Percentiles rank a stretch among this genome's conserved stretches.
These are phyloP conservation scores for Leptopterna dolabrata DNA, from an alignment of 2,888 invertebrate genomes.

Conservation along the genomic window DNA sequence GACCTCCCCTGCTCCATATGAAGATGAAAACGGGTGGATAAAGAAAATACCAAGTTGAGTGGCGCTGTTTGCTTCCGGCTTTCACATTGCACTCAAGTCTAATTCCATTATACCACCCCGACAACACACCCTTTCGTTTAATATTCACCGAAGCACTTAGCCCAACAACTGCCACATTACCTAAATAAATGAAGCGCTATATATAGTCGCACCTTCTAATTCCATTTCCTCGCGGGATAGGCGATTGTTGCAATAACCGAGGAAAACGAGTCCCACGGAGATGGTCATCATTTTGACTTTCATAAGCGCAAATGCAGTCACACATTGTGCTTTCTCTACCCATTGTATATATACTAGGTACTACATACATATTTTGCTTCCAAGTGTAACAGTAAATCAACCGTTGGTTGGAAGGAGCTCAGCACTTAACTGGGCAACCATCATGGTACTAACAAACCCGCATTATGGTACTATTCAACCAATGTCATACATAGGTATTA, in stretches of 20 bases:
- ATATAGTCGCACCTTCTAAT: not conserved
- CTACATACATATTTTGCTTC: too few species aligned
- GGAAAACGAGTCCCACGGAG: not conserved
- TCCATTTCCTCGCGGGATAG: not conserved
- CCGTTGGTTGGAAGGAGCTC: too few species aligned
- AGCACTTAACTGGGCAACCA: too few species aligned
- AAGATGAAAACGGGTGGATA: not conserved
- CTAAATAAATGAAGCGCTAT: not conserved
- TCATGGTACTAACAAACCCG: too few species aligned
- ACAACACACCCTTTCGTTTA: not conserved
- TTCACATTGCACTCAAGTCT: not conserved
- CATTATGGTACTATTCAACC: too few species aligned
- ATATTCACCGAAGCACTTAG: constrained; percentile 19
- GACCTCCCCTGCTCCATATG: not conserved
- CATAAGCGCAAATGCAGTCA: too few species aligned
- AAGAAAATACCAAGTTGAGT: not conserved
- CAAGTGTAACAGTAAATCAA: too few species aligned
- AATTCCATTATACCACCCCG: not conserved
- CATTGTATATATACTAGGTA: too few species aligned
- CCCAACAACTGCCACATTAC: not conserved
- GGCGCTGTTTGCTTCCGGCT: constrained; percentile 17
- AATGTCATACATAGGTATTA: too few species aligned
- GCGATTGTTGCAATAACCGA: not conserved
- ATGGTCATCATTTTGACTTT: not conserved
- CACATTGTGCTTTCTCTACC: too few species aligned